Base-by-base conservation (phyloP, 2,888 invertebrate species). In the Saturnia japonica region DNA sequence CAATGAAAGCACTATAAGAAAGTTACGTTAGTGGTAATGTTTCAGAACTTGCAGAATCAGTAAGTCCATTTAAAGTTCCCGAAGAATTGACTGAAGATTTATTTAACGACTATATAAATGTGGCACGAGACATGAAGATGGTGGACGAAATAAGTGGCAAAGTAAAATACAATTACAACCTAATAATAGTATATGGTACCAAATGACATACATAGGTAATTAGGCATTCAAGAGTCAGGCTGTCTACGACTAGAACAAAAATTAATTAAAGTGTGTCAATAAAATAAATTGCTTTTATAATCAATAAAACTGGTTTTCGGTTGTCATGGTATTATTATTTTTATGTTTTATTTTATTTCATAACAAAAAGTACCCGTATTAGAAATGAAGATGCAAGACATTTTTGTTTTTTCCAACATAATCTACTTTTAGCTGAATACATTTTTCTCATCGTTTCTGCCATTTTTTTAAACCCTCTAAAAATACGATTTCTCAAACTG, bases 131-230 rank as follows among this genome's bases (percentile, higher is more conserved):
- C 11, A 64, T 64, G 64, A 64, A 40, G n/a, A 64, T 64, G 64
- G 40, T 64, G 40, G 64, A 64, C 22, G 64, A 64, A n/a, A 64
- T 64, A 34, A 64, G 19, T n/a, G 64, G 11, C 34, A 64, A 64
- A 64, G 64, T 64, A 8, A 64, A 64, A 64, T 64, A 64, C 40
- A 64, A 64, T 40, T 64, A 64, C n/a, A 64, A 64, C 40, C n/a
- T 64, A 40, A 64, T 64, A n/a, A 64, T n/a, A 64, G 40, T 64
- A 28, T 73, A 70, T 40, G 71, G 72, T n/a, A 71, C 45, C 6
- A 74, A 74, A 66, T 71, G 3, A 25, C 12, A 4, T 2, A 60
- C 25, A 25, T 60, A 60, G 28, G 11, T 54, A 22, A 8, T n/a
- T 54, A 9, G 34, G 2, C 1, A 54, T 22, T 22, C 47, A 47